A percentile compares a stretch with the other conserved stretches of the same genome.
Evolutionary conservation across 2,113 vertebrate species (phyloP).

Genomic region (Girardinichthys multiradiatus): DNA sequence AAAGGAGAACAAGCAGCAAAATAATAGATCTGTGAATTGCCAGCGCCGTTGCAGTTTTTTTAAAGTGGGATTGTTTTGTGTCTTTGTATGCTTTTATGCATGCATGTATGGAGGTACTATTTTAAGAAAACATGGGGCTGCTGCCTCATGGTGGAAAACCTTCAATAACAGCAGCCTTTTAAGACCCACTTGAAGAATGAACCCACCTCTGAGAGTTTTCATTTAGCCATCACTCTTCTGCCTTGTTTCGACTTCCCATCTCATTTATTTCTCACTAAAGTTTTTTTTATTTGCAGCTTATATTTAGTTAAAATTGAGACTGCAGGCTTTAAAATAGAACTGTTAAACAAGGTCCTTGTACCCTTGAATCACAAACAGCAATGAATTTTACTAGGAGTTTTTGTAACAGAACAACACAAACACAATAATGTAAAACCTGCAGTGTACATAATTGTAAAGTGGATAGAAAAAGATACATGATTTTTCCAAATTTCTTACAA

Average conservation of each 20-base stretch:
- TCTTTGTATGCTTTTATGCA: slow-evolving; percentile 30
- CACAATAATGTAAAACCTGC: no score
- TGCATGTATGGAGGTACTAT: slow-evolving; percentile 26
- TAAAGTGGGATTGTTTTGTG: slow-evolving; percentile 49
- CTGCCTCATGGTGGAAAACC: slow-evolving; percentile 19
- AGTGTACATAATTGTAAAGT: no score
- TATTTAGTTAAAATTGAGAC: slow-evolving; percentile 43
- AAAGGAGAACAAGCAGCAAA: slow-evolving; percentile 14
- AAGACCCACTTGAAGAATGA: slow-evolving; percentile 27
- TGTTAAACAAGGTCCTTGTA: not conserved
- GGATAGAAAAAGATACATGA: no score
- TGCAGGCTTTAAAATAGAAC: slow-evolving; percentile 33
- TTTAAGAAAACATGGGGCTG: slow-evolving; percentile 41
- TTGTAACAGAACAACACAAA: not conserved
- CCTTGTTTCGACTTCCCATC: slow-evolving; percentile 21
- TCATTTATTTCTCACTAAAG: slow-evolving; percentile 35
- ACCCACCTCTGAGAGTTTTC: slow-evolving; percentile 45
- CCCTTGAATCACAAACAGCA: not conserved
- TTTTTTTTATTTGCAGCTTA: slow-evolving; percentile 25
- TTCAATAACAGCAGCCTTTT: slow-evolving; percentile 43
- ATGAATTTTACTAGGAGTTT: not conserved
- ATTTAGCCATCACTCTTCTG: slow-evolving; percentile 20
- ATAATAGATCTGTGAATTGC: slow-evolving; percentile 51
- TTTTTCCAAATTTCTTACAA: no score
- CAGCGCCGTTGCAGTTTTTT: slow-evolving; percentile 33